Evolutionary conservation across 1,140 invertebrate species (phyloP).

Genomic region (Fopius arisanus): DNA sequence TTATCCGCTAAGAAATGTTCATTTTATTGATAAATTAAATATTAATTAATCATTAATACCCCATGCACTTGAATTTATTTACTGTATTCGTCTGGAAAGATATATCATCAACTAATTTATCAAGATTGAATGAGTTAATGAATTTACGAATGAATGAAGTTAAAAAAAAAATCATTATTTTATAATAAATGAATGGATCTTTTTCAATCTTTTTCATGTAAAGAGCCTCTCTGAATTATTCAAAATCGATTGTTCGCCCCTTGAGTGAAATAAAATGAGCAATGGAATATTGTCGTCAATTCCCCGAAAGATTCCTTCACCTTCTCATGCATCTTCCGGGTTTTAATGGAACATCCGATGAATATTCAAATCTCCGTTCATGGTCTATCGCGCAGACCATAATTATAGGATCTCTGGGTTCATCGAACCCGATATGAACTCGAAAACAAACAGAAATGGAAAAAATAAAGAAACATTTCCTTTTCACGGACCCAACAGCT

Average conservation of each 20-base stretch:
- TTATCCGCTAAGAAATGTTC: no score
- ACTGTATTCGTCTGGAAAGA: no score
- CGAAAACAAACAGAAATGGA: neutral
- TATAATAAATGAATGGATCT: neutral
- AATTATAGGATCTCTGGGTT: constrained; percentile 1
- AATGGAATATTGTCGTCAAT: neutral
- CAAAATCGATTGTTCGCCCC: no score
- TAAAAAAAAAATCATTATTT: neutral
- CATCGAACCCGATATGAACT: neutral
- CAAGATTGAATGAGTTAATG: no score
- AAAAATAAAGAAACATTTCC: neutral
- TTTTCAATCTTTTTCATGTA: neutral
- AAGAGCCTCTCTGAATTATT: no score
- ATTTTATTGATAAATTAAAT: no score
- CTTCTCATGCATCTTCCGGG: neutral
- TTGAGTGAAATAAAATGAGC: no score
- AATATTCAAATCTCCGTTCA: neutral
- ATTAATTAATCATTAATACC: no score
- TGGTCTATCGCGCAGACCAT: neutral
- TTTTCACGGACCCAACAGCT: neutral
- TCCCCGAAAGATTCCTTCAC: neutral
- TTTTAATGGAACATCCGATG: neutral
- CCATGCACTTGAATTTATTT: no score
- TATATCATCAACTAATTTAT: no score
- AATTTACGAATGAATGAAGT: neutral